Evolutionary conservation across 1,140 invertebrate genomes (phyloP), one percentile per base, ranked within the genome.

Genomic region (Zaprionus ghesquierei): DNA sequence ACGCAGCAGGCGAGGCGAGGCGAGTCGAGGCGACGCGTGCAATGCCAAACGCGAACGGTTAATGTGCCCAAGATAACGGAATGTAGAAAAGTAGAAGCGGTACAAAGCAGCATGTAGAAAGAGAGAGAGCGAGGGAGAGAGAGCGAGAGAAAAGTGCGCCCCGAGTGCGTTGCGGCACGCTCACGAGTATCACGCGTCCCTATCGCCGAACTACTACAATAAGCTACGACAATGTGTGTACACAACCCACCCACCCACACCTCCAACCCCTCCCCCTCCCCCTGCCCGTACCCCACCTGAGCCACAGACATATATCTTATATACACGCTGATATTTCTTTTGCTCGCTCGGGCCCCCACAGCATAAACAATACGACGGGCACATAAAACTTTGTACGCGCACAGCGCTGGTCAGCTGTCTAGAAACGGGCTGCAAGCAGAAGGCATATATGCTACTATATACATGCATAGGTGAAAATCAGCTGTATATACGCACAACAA

Each of bases 11-110:
- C 46, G 56, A 56, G 44, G 54, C 54, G 23, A 53, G 13, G 46
- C 25, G 25, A 31, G 51, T 38, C 10, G 35, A 22, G 29, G 49
- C 59, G 72, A 64, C 38, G 68, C 68, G 72, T 71, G 71, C 65
- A 69, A 69, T 63, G 71, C 71, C 56, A 75, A 73, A 69, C 27
- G 49, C 56, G 35, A 75, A 77, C 60, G 27, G 58, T 74, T 69
- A 74, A 69, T 74, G 71, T 41, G 53, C 66, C 65, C 65, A 51
- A 69, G 71, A 74, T 74, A 74, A 69, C 56, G 31, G 13, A 22
- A 46, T 20, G 41, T 46, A 46, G 15, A 46, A 38, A 63, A 53
- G 50, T 29, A 50, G 50, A 65, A 69, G 13, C 31, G 12, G 13
- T 29, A 66, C 25, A n/a, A 38, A 38, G n/a, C 13, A n/a, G 1